Evolutionary conservation across 2,888 invertebrate species (phyloP), one percentile per base, ranked within the genome.

Genomic region (Pyralis farinalis): DNA sequence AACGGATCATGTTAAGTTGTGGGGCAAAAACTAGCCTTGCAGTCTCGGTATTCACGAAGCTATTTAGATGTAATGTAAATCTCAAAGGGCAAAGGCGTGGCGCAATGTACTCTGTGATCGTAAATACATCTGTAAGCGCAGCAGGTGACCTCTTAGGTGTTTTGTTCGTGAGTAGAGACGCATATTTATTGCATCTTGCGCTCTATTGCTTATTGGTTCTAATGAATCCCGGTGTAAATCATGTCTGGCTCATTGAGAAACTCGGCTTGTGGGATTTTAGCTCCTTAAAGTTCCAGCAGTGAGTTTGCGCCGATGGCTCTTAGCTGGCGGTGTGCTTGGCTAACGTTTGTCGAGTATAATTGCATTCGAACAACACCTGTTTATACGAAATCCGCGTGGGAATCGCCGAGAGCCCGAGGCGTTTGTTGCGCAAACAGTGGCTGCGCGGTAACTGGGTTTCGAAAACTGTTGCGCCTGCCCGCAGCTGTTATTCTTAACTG

Each of bases 351-450:
- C 45, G 54, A 54, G 52, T 43, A 66, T 71, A 67, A 71, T 67
- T 72, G 67, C 67, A 69, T 68, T 66, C 63, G 67, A 72, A 63
- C 68, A 68, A 68, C 84, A 82, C 77, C 78, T 83, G 80, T 71
- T 73, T 74, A 69, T 77, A 80, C 76, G 81, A 86, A 87, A 85
- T 84, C 81, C 79, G 87, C 87, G 87, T 88, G 87, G 87, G 87
- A 88, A 87, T 73, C 71, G 63, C 57, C 59, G 56, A 63, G 60
- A 53, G 74, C 71, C 61, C 53, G 70, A 57, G 63, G 69, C 64
- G 41, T 42, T 55, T 46, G 57, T 84, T 85, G 78, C 80, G 79
- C 74, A 84, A 84, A 57, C 60, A 56, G 53, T 57, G 47, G 51
- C 48, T 48, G 47, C 55, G 51, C 46, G 16, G 37, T 21, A 31